Evolutionary conservation across 2,797 vertebrate species (phyloP).

Genomic region (Vireo griseus): DNA sequence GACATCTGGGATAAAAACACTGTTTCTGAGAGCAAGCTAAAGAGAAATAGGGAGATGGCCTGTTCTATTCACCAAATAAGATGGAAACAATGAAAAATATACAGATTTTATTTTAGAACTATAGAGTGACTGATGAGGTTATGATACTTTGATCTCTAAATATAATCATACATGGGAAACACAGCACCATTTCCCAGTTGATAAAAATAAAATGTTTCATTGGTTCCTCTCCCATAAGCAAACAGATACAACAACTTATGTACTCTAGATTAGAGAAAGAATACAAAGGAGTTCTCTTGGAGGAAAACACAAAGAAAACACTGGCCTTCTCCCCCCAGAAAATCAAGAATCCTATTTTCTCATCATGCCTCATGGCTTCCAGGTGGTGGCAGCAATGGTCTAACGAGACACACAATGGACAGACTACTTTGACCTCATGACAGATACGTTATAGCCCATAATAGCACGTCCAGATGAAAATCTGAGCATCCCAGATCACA

Average conservation of each 20-base stretch:
- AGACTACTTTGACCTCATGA: fast-evolving
- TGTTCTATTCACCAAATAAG: background rate
- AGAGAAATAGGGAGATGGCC: background rate
- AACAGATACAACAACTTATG: background rate
- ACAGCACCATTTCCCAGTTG: background rate
- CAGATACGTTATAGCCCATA: background rate
- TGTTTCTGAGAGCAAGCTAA: background rate
- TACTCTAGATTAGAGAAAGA: background rate
- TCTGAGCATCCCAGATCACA: background rate
- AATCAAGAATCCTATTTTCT: background rate
- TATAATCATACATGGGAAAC: background rate
- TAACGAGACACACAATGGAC: fast-evolving
- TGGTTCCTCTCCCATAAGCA: background rate
- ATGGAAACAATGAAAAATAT: background rate
- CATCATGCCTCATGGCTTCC: background rate
- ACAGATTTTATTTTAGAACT: background rate
- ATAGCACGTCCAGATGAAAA: background rate
- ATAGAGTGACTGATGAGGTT: background rate
- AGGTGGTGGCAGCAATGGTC: background rate
- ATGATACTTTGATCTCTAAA: background rate
- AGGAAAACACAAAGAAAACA: background rate
- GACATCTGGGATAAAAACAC: background rate
- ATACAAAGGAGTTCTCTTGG: background rate
- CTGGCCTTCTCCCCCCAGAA: fast-evolving
- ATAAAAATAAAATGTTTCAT: background rate